Percentiles rank a stretch among this genome's conserved stretches.
These are phyloP conservation scores for Lithophane ornitopus DNA, from an alignment of 2,888 invertebrate species.

Conservation along the genomic window DNA sequence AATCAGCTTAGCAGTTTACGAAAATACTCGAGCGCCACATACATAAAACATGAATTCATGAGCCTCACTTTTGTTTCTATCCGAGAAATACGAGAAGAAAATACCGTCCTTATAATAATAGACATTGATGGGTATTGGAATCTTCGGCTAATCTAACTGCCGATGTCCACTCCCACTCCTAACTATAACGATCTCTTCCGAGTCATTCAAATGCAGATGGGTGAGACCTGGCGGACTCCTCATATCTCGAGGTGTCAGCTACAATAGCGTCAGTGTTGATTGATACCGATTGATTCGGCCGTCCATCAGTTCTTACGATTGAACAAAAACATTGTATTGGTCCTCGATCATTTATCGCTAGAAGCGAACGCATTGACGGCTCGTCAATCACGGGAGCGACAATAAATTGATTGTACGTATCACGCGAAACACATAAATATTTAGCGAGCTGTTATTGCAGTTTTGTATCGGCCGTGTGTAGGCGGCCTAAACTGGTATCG, in stretches of 20 bases:
- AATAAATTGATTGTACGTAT: conserved; percentile 61
- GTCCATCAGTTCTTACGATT: conserved; percentile 60
- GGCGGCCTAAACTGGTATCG: neutral
- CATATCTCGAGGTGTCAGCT: conserved; percentile 48
- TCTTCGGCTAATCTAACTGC: conserved; percentile 36
- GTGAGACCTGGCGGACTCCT: conserved; percentile 18
- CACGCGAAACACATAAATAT: conserved; percentile 49
- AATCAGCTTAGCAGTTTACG: conserved; percentile 62
- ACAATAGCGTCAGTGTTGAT: conserved; percentile 56
- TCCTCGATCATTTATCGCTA: conserved; percentile 65
- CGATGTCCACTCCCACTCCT: conserved; percentile 44
- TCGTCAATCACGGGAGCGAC: conserved; percentile 61
- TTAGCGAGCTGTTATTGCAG: conserved; percentile 36
- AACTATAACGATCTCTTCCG: conserved; percentile 38
- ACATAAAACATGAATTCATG: conserved; percentile 63
- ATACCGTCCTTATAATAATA: conserved; percentile 29
- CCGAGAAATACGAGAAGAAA: conserved; percentile 15
- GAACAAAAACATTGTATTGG: conserved; percentile 64
- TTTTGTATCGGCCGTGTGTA: conserved; percentile 16
- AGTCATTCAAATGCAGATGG: conserved; percentile 62
- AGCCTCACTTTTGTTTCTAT: conserved; percentile 41
- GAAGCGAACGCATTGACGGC: conserved; percentile 53
- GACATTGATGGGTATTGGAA: conserved; percentile 15
- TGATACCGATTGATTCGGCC: conserved; percentile 52
- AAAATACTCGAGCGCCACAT: conserved; percentile 50